Percentiles rank a stretch among this genome's conserved stretches.
Evolutionary conservation across 2,888 invertebrate species (phyloP).

Genomic region (Horisme vitalbata): DNA sequence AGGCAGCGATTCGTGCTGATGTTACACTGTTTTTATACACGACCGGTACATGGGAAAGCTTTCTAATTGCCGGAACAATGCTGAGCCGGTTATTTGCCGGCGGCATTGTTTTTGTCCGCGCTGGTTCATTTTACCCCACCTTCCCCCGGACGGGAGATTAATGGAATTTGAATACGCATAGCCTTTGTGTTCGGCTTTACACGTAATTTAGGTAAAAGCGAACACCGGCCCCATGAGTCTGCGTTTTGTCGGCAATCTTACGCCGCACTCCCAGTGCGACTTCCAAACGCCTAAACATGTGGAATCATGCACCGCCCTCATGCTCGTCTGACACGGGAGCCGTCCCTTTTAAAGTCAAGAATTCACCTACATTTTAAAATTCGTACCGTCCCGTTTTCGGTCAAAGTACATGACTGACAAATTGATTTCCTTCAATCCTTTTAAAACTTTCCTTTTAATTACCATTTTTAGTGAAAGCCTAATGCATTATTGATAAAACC

Average conservation of each 20-base stretch:
- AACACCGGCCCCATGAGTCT: constrained; percentile 75
- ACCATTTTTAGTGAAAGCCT: constrained; percentile 41
- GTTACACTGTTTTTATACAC: constrained; percentile 83
- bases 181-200: constrained; percentile 81
- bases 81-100: constrained; percentile 82
- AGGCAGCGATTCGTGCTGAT: constrained; percentile 82
- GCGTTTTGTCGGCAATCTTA: constrained; percentile 71
- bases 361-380: constrained; percentile 29
- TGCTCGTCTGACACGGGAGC: constrained; percentile 21
- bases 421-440: constrained; percentile 40
- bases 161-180: constrained; percentile 83
- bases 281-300: constrained; percentile 38
- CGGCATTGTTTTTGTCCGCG: constrained; percentile 82
- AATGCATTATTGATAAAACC: constrained; percentile 57
- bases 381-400: constrained; percentile 7
- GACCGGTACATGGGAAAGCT: constrained; percentile 82
- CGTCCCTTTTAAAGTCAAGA: constrained; percentile 19
- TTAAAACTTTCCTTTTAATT: constrained; percentile 40
- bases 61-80: constrained; percentile 84
- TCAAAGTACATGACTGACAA: constrained; percentile 21
- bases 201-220: constrained; percentile 77
- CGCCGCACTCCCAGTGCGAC: constrained; percentile 43
- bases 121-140: constrained; percentile 81
- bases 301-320: constrained; percentile 54
- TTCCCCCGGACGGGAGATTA: constrained; percentile 77